Percentiles rank a stretch among this genome's conserved stretches.
phyloP scores from a whole-genome alignment of 2,113 vertebrate species.

The Antidorcas marsupialis region DNA sequence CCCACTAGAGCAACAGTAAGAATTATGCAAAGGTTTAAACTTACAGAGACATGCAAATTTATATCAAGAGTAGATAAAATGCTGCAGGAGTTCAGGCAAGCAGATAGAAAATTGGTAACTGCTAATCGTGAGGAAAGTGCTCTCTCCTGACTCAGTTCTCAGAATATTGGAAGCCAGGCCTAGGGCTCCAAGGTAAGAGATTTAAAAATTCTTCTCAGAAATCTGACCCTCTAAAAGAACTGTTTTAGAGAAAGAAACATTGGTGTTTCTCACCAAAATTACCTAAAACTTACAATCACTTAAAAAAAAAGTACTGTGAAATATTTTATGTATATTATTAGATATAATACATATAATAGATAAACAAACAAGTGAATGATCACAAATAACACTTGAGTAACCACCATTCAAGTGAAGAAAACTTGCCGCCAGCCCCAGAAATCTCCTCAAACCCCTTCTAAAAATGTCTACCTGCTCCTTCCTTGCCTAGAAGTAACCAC shows the following conservation, averaged over 20 bases:
- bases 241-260: background rate
- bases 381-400: background rate
- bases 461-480: background rate
- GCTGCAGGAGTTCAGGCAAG: background rate
- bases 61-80: background rate
- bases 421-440: background rate
- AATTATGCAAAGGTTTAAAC: background rate
- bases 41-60: background rate
- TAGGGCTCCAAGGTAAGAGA: background rate
- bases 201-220: background rate
- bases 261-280: background rate
- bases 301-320: background rate
- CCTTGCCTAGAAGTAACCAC: background rate
- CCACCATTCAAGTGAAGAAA: background rate
- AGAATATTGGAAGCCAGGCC: background rate
- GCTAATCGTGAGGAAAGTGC: background rate
- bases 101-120: background rate
- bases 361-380: background rate
- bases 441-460: background rate
- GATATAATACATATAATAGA: background rate
- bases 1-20: background rate
- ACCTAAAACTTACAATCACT: background rate
- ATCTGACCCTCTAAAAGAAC: background rate
- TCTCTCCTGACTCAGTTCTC: background rate
- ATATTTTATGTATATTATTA: background rate